Evolutionary conservation across 2,797 vertebrate genomes (phyloP), one percentile per base, ranked within the genome.

Genomic region (Melanogrammus aeglefinus): DNA sequence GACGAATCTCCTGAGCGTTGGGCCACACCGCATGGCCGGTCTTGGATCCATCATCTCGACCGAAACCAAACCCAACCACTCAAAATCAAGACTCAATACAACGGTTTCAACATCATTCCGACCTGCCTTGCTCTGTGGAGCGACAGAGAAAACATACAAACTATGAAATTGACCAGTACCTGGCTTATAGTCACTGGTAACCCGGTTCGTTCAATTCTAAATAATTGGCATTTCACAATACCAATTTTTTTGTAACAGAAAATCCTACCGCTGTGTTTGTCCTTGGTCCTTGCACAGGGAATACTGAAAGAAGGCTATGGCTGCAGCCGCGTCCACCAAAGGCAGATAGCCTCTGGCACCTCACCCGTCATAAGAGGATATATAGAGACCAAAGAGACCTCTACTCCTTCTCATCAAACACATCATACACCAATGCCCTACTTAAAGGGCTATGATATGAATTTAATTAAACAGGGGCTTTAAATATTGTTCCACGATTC

Each of bases 321-420:
- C 87, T 93, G 80, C 93, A 90, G n/a, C n/a, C n/a, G n/a, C 2
- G 78, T 91, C 97, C 97, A 98, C 88, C 96, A 96, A 74, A 97
- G 74, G 69, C 94, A 93, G 0, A 97, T 81, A 79, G 92, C 88
- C 77, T 84, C 86, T 80, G 95, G 90, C 6, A 86, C 4, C 35
- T 88, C 96, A 95, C 80, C 47, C n/a, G n/a, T n/a, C n/a, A n/a
- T 57, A 80, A 79, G 75, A 83, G 79, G 80, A 82, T 14, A 51
- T 78, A 16, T 80, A 36, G 3, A n/a, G 5, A 84, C 44, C 38
- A 73, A 74, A 38, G 74, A 74, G 10, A 80, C n/a, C 69, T 73
- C 75, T 33, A 75, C 76, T 0, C 44, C 63, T n/a, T 27, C 31
- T 33, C 31, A 33, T 33, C 31, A n/a, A 63, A 63, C 57, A 12